A percentile compares a stretch with the other conserved stretches of the same genome.
phyloP scores from a whole-genome alignment of 2,888 invertebrate species.

The Papilio elwesi region DNA sequence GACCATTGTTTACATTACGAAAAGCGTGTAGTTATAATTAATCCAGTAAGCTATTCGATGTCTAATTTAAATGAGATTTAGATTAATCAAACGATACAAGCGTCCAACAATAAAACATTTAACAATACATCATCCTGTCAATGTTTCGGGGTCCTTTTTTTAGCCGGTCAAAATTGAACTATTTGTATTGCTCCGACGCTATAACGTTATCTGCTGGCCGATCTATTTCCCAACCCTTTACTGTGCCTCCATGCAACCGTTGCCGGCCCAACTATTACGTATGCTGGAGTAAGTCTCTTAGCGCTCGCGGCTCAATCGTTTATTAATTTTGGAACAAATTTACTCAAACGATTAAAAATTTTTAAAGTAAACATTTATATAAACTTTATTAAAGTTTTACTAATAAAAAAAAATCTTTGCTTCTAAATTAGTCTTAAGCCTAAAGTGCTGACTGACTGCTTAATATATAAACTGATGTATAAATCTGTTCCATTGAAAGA shows the following conservation, averaged over 20 bases:
- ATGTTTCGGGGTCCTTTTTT: conserved; percentile 72
- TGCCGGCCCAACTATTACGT: conserved; percentile 65
- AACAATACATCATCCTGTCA: conserved; percentile 76
- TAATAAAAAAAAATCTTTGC: too few relatives aligned
- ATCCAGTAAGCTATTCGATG: conserved; percentile 68
- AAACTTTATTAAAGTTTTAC: too few relatives aligned
- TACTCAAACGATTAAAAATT: neutral
- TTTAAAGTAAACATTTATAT: neutral
- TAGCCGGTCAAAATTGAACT: conserved; percentile 70
- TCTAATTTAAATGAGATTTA: conserved; percentile 76
- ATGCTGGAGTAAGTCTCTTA: conserved; percentile 9
- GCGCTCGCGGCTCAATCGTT: conserved; percentile 17
- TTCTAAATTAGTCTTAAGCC: too few relatives aligned
- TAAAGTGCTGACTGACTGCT: too few relatives aligned
- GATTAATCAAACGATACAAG: conserved; percentile 79
- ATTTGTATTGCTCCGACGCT: conserved; percentile 74
- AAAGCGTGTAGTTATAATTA: conserved; percentile 72
- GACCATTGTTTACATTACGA: conserved; percentile 66
- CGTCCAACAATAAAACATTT: conserved; percentile 72
- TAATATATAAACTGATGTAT: too few relatives aligned
- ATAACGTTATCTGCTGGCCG: conserved; percentile 68
- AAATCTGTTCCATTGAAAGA: too few relatives aligned
- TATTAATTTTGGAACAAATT: conserved; percentile 9
- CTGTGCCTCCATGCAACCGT: conserved; percentile 60
- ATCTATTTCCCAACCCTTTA: conserved; percentile 80